These are phyloP conservation scores for Alethe diademata DNA, from an alignment of 2,113 vertebrate genomes.

Conservation along the genomic window DNA sequence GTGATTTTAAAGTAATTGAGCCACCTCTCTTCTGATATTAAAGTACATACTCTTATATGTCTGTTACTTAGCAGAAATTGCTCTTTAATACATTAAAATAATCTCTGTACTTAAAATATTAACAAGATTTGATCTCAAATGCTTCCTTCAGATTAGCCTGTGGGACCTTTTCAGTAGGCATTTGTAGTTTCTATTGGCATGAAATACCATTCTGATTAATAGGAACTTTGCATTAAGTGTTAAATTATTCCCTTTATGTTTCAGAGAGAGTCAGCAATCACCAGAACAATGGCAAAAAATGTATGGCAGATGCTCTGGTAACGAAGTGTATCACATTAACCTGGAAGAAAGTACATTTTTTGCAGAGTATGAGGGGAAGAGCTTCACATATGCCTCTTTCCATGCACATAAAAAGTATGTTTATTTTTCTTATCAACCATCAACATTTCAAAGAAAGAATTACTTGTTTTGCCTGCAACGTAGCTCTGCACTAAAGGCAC, in stretches of 20 bases:
- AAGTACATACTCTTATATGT: not conserved
- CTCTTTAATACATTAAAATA: not conserved
- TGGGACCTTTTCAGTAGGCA: not conserved
- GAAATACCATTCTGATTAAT: not conserved
- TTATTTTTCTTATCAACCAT: not conserved
- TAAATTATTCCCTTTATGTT: constrained; percentile 30
- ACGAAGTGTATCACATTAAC: constrained; percentile 95
- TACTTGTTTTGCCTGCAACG: not conserved
- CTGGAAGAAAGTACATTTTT: constrained; percentile 95
- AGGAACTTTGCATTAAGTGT: not conserved
- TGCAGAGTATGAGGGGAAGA: constrained; percentile 93
- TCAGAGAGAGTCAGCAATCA: constrained; percentile 92
- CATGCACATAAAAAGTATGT: constrained; percentile 97
- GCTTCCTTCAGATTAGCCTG: not conserved
- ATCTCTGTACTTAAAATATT: not conserved
- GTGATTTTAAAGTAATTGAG: not conserved
- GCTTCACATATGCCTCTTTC: constrained; percentile 96
- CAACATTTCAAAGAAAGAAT: not conserved
- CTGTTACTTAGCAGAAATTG: not conserved
- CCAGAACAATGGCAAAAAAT: constrained; percentile 95
- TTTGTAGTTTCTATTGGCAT: not conserved
- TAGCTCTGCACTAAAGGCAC: not conserved
- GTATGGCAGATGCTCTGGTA: constrained; percentile 94
- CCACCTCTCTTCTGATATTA: not conserved
- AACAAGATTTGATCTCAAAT: not conserved